Percentiles rank a stretch among this genome's conserved stretches.
Evolutionary conservation across 2,797 vertebrate genomes (phyloP).

Genomic region (Halcyon badia): DNA sequence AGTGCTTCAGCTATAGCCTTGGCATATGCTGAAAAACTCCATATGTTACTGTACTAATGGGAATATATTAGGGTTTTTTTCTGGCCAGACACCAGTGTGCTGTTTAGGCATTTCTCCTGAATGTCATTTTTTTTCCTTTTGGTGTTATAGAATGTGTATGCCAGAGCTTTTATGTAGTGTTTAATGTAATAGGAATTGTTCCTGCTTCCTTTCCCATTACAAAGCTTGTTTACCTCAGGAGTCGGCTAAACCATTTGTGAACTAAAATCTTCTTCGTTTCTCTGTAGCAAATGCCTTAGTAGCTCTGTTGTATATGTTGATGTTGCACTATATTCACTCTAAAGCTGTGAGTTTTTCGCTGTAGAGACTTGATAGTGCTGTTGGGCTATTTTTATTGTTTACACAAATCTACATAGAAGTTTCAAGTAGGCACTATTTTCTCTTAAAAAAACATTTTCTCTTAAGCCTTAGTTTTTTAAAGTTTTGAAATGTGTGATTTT

Average conservation of each 20-base stretch:
- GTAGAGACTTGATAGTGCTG: not conserved
- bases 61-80: not conserved
- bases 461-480: not conserved
- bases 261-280: not conserved
- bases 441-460: not conserved
- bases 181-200: not conserved
- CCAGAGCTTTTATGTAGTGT: not conserved
- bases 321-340: not conserved
- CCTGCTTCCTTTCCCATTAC: not conserved
- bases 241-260: not conserved
- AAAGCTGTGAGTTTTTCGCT: not conserved
- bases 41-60: not conserved
- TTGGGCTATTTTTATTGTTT: not conserved
- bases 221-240: not conserved
- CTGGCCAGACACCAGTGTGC: not conserved
- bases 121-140: not conserved
- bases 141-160: not conserved
- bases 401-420: not conserved
- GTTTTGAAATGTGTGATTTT: not conserved
- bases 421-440: not conserved
- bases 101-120: not conserved
- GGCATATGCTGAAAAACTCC: not conserved
- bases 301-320: not conserved
- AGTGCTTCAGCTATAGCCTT: not conserved
- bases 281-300: not conserved